Conservation (phyloP, 2,113 vertebrate species). For the Salvelinus namaycush region DNA sequence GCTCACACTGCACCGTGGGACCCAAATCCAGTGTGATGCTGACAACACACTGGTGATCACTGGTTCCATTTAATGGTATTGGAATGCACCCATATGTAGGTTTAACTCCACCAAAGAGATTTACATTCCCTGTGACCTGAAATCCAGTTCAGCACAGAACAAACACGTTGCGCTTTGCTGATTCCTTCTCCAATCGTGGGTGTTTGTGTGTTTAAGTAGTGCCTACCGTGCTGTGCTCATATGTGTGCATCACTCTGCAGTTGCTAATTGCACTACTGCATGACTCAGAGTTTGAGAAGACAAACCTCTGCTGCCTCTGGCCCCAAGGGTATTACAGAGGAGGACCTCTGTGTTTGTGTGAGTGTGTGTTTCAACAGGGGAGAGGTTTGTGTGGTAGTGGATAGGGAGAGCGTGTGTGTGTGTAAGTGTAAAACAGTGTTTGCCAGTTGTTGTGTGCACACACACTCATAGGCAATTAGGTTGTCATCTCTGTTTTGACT, state of each 20-base stretch:
- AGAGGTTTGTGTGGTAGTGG: no score
- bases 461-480: not conserved
- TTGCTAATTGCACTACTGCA: conserved; percentile 1
- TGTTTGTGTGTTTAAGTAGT: not conserved
- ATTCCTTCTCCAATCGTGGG: not conserved
- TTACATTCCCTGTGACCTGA: conserved; percentile 37
- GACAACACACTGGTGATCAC: conserved; percentile 28
- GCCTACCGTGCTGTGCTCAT: no score
- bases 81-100: not conserved
- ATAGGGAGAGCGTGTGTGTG: not conserved
- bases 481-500: no score
- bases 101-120: conserved; percentile 26
- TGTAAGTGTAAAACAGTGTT: not conserved
- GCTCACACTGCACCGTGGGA: not conserved
- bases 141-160: conserved; percentile 36
- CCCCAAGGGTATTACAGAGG: not conserved
- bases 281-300: not conserved
- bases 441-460: not conserved
- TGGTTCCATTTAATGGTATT: conserved; percentile 46
- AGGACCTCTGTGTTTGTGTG: not conserved
- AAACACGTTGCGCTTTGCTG: conserved; percentile 12
- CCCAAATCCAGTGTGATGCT: not conserved
- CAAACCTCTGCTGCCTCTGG: not conserved
- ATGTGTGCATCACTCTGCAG: not conserved
- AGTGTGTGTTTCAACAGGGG: no score